Evolutionary conservation across 2,888 invertebrate genomes (phyloP), one percentile per base, ranked within the genome.

Genomic region (Choristoneura rosaceana): DNA sequence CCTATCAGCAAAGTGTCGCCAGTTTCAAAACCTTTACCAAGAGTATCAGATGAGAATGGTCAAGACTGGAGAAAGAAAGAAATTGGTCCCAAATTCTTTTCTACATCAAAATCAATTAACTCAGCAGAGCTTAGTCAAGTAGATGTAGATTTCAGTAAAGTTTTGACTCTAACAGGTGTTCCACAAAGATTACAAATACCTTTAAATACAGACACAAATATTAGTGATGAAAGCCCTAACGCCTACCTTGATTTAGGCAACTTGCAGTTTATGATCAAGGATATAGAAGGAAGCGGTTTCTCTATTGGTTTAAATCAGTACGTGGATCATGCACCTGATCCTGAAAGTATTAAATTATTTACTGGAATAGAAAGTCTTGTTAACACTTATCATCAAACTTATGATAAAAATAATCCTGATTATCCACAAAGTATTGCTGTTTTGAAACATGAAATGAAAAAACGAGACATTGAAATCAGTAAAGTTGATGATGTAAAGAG

Each of bases 221-320:
- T 74, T 1, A 80, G 80, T 58, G 81, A 80, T 3, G 64, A 75
- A 33, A 77, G 79, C 45, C 64, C 79, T 0, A 81, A 83, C 43
- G 74, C 80, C 0, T 80, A 77, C 63, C 80, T 81, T 5, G 84
- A 89, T 78, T 61, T 84, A n/a, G 87, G 85, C 0, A 87, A 91
- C 70, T 76, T 87, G 9, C 90, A 89, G 25, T 87, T 90, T 62
- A 78, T 87, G 15, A 77, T 93, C 2, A 91, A 90, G 82, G 86
- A 91, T 60, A 84, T 93, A 15, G 90, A 87, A 74, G 91, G 90
- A 0, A 84, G 90, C 45, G 93, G 93, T 0, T 88, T 92, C 67
- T 85, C 92, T 1, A 82, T 93, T 17, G 93, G 93, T 2, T 88
- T 90, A 55, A 93, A 90, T 70, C 90, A 92, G 73, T 93, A 89